A percentile compares a stretch with the other conserved stretches of the same genome.
Evolutionary conservation across 2,888 invertebrate species (phyloP).

Genomic region (Archaeoteleia sp.): DNA sequence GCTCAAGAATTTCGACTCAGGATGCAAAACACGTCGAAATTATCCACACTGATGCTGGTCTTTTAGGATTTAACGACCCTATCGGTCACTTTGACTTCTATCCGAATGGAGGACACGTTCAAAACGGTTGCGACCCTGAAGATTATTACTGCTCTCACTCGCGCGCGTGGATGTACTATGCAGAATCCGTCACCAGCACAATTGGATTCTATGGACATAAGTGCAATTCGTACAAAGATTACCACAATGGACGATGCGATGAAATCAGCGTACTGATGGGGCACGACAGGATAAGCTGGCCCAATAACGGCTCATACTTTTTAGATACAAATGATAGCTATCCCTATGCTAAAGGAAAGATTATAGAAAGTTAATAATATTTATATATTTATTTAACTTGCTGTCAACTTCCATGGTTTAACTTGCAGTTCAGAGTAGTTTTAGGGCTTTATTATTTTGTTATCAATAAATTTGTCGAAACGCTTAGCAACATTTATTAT

Average conservation of each 20-base stretch:
- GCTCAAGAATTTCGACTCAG: slow-evolving; percentile 64
- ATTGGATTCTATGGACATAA: slow-evolving; percentile 48
- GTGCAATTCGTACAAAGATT: slow-evolving; percentile 44
- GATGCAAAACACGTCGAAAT: slow-evolving; percentile 72
- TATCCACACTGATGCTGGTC: slow-evolving; percentile 70
- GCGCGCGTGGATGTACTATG: slow-evolving; percentile 57
- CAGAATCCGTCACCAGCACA: slow-evolving; percentile 58
- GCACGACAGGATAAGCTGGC: slow-evolving; percentile 26
- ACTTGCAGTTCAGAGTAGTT: too few relatives aligned
- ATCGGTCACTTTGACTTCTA: slow-evolving; percentile 73
- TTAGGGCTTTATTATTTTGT: too few relatives aligned
- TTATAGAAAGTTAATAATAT: background rate
- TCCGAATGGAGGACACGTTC: slow-evolving; percentile 71
- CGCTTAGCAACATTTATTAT: too few relatives aligned
- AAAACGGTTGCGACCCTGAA: slow-evolving; percentile 61
- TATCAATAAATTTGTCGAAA: too few relatives aligned
- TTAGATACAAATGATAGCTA: slow-evolving; percentile 53
- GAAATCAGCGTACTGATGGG: slow-evolving; percentile 41
- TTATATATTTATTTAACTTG: too few relatives aligned
- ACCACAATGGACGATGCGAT: slow-evolving; percentile 22
- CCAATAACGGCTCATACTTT: slow-evolving; percentile 57
- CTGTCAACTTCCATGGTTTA: too few relatives aligned
- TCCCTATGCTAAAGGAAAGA: slow-evolving; percentile 60
- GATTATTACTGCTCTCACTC: slow-evolving; percentile 58
- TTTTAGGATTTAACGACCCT: slow-evolving; percentile 64